Evolutionary conservation across 2,113 vertebrate genomes (phyloP), one percentile per base, ranked within the genome.

Genomic region (Talpa occidentalis): DNA sequence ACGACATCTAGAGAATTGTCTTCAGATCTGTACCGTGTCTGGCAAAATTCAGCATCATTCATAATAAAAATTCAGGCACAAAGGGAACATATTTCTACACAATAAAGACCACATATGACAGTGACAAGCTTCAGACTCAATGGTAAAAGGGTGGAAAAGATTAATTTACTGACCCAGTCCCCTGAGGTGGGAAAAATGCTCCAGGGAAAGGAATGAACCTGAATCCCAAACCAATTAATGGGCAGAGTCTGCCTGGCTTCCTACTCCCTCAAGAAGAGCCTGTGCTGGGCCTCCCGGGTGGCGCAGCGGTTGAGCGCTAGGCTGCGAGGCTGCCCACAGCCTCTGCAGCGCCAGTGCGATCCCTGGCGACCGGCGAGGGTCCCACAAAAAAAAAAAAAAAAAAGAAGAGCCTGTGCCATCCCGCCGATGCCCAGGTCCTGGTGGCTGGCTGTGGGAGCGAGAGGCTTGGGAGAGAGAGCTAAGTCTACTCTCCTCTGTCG

Each of bases 81-180:
- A 17, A 69, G 12, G 35, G 69, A 42, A 42, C 22, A 72, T 14
- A 72, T 26, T 24, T 72, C 10, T 14, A 37, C 4, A 40, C 19
- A 40, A 40, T 22, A 40, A 30, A 62, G 26, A 32, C 16, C n/a
- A 69, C 17, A 19, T 15, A 67, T 35, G 66, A 35, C 32, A 37
- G 21, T 37, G 66, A 69, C 67, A 22, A 42, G 69, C 21, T 35
- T 72, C 69, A 42, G 22, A 40, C 21, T 72, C 37, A 42, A 44
- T 21, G 22, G 37, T 35, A 11, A 11, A 62, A 62, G 26, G 24
- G 16, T 62, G 28, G 28, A 62, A 62, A 54, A 92, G 84, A 54
- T 32, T 59, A 76, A 94, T 69, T 67, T 81, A 69, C 81, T 81
- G 72, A 77, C n/a, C 30, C 69, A 81, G 59, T 80, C 69, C 92